phyloP scores from a whole-genome alignment of 2,888 invertebrate genomes.

The Dioctria rufipes region DNA sequence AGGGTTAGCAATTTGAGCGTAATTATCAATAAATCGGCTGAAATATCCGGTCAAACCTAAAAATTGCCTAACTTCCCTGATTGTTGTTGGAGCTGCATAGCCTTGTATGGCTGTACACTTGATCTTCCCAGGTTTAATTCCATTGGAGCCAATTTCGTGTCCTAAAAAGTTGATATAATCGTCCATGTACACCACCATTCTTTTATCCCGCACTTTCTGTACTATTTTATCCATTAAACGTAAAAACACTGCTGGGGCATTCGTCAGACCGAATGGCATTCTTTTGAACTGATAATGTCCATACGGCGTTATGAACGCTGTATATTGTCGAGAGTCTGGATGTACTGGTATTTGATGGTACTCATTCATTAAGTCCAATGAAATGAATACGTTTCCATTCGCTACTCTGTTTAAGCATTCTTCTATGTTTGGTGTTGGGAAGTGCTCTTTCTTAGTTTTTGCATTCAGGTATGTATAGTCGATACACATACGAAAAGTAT shows the following conservation, averaged over 20 bases:
- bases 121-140: no score
- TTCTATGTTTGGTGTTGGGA: conserved; percentile 57
- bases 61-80: background rate
- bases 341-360: conserved; percentile 60
- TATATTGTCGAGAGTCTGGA: conserved; percentile 54
- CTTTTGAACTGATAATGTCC: conserved; percentile 59
- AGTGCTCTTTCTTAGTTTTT: conserved; percentile 28
- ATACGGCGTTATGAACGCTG: conserved; percentile 57
- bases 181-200: no score
- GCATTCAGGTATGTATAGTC: conserved; percentile 20
- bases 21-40: background rate
- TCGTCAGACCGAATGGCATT: conserved; percentile 27
- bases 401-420: conserved; percentile 58
- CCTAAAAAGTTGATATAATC: no score
- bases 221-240: conserved; percentile 10
- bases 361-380: conserved; percentile 58
- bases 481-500: conserved; percentile 8
- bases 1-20: background rate
- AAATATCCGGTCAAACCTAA: background rate
- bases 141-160: no score
- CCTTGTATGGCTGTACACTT: no score
- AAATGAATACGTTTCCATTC: conserved; percentile 54
- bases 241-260: conserved; percentile 33
- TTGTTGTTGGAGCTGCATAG: no score
- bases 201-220: no score